Conservation (phyloP, 1,140 invertebrate genomes). For the Mylabris phalerata region DNA sequence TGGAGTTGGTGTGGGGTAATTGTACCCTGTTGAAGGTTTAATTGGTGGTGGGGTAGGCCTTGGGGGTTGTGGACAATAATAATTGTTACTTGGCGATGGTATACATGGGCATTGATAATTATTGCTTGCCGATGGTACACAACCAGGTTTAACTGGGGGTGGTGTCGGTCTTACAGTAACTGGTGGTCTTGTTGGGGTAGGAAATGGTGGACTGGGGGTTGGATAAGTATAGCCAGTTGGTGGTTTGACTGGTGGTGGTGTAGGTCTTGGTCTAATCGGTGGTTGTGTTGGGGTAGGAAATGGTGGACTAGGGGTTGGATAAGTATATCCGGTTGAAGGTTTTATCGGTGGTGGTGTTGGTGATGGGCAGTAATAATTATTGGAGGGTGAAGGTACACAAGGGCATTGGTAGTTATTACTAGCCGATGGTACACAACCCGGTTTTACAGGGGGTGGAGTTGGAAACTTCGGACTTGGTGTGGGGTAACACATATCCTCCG, state of each 20-base stretch:
- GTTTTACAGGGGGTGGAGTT: neutral
- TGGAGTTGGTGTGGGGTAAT: neutral
- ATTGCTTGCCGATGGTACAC: conserved; percentile 6
- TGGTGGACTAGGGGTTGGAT: conserved; percentile 8
- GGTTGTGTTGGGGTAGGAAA: neutral
- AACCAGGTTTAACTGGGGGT: conserved; percentile 3
- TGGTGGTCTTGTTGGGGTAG: neutral
- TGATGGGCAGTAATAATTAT: too few species aligned
- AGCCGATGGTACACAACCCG: too few species aligned
- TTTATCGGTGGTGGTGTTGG: neutral
- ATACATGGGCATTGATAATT: neutral
- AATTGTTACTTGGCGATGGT: neutral
- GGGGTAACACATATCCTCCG: too few species aligned
- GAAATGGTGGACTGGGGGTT: conserved; percentile 1
- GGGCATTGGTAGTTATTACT: too few species aligned
- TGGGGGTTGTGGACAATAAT: neutral
- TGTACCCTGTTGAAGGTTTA: neutral
- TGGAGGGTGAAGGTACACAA: too few species aligned
- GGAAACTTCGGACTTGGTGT: conserved; percentile 1
- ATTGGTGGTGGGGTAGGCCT: conserved; percentile 11
- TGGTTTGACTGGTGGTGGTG: neutral
- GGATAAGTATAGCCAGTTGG: neutral
- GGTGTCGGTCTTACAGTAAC: neutral
- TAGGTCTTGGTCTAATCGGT: neutral
- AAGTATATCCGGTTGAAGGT: conserved; percentile 3